phyloP scores from a whole-genome alignment of 92 coral and sea anemone species.

The Zoanthus gigantus region DNA sequence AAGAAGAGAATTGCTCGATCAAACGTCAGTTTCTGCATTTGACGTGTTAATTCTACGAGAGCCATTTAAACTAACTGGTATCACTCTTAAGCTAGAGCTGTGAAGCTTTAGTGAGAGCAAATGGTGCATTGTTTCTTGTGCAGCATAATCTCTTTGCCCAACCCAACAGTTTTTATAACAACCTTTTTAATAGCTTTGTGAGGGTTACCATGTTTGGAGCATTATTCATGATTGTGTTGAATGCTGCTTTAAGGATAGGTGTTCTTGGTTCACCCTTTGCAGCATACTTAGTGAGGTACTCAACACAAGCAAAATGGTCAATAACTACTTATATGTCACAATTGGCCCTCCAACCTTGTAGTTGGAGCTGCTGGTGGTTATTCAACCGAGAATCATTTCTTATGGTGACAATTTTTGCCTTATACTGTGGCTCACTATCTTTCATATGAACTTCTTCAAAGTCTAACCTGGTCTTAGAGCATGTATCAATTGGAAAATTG shows the following conservation, averaged over 20 bases:
- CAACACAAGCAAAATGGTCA: conserved; percentile 58
- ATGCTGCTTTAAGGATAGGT: conserved; percentile 29
- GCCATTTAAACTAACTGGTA: conserved; percentile 55
- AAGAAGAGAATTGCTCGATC: background rate
- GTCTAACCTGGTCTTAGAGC: conserved; percentile 28
- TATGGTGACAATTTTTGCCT: conserved; percentile 36
- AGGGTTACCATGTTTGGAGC: conserved; percentile 38
- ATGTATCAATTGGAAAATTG: too few relatives aligned
- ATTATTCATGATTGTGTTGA: conserved; percentile 27
- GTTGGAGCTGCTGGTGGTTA: conserved; percentile 57
- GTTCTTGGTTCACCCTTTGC: conserved; percentile 32
- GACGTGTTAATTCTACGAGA: conserved; percentile 45
- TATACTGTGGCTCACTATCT: conserved; percentile 34
- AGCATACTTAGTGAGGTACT: conserved; percentile 57
- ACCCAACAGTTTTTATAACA: conserved; percentile 21
- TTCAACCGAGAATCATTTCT: conserved; percentile 40
- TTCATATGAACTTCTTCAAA: conserved; percentile 26
- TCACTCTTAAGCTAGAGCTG: conserved; percentile 55
- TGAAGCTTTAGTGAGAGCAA: conserved; percentile 39
- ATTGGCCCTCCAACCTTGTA: conserved; percentile 55
- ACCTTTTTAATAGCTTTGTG: conserved; percentile 40
- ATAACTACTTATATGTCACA: conserved; percentile 56
- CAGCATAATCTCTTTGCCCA: conserved; percentile 45
- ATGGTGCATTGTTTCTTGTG: conserved; percentile 59
- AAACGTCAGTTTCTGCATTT: background rate